Evolutionary conservation across 2,113 vertebrate species (phyloP).

Genomic region (Desmodus rotundus): DNA sequence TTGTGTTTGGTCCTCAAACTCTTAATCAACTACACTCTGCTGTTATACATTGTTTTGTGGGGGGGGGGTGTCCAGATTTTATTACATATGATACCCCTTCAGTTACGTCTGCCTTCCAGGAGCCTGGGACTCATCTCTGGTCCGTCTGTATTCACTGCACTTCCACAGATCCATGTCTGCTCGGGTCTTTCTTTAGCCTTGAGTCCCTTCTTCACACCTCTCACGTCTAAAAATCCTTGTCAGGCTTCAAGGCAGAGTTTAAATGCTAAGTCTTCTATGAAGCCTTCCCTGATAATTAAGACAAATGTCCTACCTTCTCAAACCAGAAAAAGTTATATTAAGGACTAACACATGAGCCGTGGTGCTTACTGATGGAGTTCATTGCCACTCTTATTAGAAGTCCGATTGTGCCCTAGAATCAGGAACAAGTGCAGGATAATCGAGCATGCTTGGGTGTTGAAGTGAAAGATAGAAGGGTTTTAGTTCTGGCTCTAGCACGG

Average conservation of each 20-base stretch:
- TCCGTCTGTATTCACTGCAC: neutral
- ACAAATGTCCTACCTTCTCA: neutral
- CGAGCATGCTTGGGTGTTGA: neutral
- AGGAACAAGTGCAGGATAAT: neutral
- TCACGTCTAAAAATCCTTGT: conserved; percentile 19
- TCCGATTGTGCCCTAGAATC: neutral
- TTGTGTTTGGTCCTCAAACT: neutral
- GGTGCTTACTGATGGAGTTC: neutral
- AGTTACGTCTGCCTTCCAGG: neutral
- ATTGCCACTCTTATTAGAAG: neutral
- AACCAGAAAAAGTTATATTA: neutral
- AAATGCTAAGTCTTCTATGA: neutral
- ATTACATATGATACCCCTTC: neutral
- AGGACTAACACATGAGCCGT: neutral
- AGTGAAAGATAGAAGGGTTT: neutral
- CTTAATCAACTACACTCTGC: neutral
- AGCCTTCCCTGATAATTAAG: neutral
- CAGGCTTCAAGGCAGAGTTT: conserved; percentile 8
- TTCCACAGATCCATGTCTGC: neutral
- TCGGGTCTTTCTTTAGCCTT: neutral
- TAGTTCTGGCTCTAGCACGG: neutral
- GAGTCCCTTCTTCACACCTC: neutral
- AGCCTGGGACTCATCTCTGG: neutral
- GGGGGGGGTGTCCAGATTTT: neutral
- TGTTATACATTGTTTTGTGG: neutral